phyloP scores from a whole-genome alignment of 1,140 invertebrate species.

The Dendroctonus ponderosae region DNA sequence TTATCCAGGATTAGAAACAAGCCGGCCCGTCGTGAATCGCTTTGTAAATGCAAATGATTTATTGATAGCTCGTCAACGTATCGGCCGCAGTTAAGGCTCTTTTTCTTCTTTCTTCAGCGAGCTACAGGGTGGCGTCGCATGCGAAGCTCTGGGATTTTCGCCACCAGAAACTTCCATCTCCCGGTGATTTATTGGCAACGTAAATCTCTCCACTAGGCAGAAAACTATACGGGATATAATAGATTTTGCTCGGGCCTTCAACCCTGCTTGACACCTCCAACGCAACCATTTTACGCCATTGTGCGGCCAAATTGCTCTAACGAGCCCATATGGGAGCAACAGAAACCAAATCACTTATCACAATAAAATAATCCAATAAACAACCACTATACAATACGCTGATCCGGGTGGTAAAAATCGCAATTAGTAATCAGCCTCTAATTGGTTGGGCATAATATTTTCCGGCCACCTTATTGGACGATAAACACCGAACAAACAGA shows the following conservation, averaged over 20 bases:
- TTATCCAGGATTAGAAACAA: conserved; percentile 28
- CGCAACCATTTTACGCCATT: too few species aligned
- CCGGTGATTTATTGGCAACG: too few species aligned
- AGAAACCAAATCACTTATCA: not conserved
- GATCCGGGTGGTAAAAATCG: conserved; percentile 16
- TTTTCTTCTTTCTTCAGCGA: too few species aligned
- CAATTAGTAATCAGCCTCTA: conserved; percentile 15
- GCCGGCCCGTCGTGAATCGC: conserved; percentile 26
- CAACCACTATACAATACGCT: not conserved
- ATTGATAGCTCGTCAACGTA: conserved; percentile 22
- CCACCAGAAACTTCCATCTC: too few species aligned
- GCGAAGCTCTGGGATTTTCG: too few species aligned
- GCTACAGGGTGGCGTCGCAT: too few species aligned
- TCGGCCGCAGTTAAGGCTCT: not conserved
- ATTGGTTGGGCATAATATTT: conserved; percentile 7
- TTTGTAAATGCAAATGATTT: conserved; percentile 32
- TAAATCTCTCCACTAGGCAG: too few species aligned
- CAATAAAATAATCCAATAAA: conserved; percentile 15
- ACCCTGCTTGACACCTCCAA: too few species aligned
- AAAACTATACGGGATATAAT: too few species aligned
- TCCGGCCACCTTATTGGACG: conserved; percentile 6
- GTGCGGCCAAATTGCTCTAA: too few species aligned
- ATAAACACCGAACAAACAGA: conserved; percentile 13
- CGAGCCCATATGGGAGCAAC: too few species aligned
- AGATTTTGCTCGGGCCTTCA: too few species aligned